A percentile compares a stretch with the other conserved stretches of the same genome.
phyloP scores from a whole-genome alignment of 1,140 invertebrate genomes.

The Callitettix versicolor region DNA sequence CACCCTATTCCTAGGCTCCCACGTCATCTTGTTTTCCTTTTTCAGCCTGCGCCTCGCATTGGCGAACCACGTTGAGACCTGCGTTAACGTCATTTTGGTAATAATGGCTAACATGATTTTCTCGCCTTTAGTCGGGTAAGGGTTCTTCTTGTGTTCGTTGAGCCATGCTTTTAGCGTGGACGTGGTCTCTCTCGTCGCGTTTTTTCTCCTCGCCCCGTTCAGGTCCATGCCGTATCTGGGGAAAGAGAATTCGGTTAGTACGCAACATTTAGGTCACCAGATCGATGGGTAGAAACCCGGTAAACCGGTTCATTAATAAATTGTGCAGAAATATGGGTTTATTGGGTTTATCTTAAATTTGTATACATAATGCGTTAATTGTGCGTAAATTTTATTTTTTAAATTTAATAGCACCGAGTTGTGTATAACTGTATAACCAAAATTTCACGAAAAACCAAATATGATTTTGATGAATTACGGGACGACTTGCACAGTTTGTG shows the following conservation, averaged over 20 bases:
- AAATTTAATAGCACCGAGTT: too few species aligned
- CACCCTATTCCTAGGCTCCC: constrained; percentile 83
- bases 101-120: constrained; percentile 98
- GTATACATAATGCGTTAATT: too few species aligned
- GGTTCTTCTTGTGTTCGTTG: constrained; percentile 97
- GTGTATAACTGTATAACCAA: too few species aligned
- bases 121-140: constrained; percentile 96
- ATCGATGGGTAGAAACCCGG: too few species aligned
- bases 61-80: constrained; percentile 98
- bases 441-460: too few species aligned
- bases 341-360: too few species aligned
- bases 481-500: too few species aligned
- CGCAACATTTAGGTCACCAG: too few species aligned
- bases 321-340: too few species aligned
- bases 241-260: constrained; percentile 28
- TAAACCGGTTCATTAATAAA: too few species aligned
- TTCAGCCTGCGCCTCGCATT: constrained; percentile 91
- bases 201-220: constrained; percentile 85
- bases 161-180: constrained; percentile 95
- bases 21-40: constrained; percentile 99
- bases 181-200: constrained; percentile 94
- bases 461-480: too few species aligned
- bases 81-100: constrained; percentile 97
- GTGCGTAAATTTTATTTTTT: too few species aligned
- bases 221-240: constrained; percentile 83